These are phyloP conservation scores for Cotesia congregata DNA, from an alignment of 2,888 invertebrate species.

Conservation along the genomic window DNA sequence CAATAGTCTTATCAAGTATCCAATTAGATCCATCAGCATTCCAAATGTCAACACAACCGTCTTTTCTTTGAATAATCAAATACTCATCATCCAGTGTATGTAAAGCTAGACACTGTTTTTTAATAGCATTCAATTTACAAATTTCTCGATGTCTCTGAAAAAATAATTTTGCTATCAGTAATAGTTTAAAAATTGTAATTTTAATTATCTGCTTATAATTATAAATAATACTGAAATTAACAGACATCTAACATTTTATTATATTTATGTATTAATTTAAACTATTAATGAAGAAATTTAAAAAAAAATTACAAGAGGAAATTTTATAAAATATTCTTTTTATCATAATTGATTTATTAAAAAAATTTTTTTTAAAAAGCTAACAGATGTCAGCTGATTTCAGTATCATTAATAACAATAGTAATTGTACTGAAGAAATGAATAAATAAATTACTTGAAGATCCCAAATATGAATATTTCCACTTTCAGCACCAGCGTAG, in stretches of 20 bases:
- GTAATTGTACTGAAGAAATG: too few relatives aligned
- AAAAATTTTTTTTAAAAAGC: too few relatives aligned
- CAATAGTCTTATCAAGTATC: constrained; percentile 72
- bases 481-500: constrained; percentile 82
- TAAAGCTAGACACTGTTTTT: constrained; percentile 76
- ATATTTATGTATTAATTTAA: too few relatives aligned
- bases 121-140: constrained; percentile 73
- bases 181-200: neutral
- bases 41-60: constrained; percentile 80
- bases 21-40: constrained; percentile 74
- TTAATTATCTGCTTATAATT: constrained; percentile 2
- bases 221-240: too few relatives aligned
- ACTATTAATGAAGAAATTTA: too few relatives aligned
- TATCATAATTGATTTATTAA: too few relatives aligned
- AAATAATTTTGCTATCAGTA: constrained; percentile 56
- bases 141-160: constrained; percentile 79
- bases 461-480: constrained; percentile 84
- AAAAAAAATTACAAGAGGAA: too few relatives aligned
- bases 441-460: constrained; percentile 74
- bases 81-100: constrained; percentile 74
- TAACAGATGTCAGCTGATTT: too few relatives aligned
- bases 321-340: too few relatives aligned
- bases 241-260: too few relatives aligned
- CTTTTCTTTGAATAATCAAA: constrained; percentile 83
- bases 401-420: too few relatives aligned